Evolutionary conservation across 2,888 invertebrate species (phyloP), one percentile per base, ranked within the genome.

Genomic region (Lasioglossum morio): DNA sequence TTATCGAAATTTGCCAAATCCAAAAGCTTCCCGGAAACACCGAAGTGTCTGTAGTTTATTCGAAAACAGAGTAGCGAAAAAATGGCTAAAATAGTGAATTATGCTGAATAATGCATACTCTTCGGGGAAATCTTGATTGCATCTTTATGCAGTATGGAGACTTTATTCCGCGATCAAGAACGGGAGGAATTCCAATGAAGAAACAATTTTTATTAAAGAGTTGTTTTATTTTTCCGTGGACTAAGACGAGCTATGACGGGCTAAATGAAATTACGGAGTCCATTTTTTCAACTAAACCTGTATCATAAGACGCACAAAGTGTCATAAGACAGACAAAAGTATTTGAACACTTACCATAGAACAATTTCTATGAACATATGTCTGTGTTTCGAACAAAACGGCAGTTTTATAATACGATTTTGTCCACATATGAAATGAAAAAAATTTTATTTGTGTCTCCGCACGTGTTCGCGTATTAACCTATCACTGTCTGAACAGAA

Each of bases 21-120:
- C 19, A 14, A 60, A 14, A 60, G 2, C 14, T 53, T 4, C 8
- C 34, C 8, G 0, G 23, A 34, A 19, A 19, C 34, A 10, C 19
- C 10, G 4, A 19, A 34, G 8, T 23, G 10, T 19, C 10, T 34
- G 66, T 34, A 23, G 10, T 37, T 66, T 66, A 66, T 66, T 66
- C 66, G 34, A 37, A 66, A 66, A 30, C 19, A 30, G 10, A 66
- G 19, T 19, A 34, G 66, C 34, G 66, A 66, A 66, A 66, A 66
- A 23, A 34, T 37, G 23, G 66, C 66, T 66, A 34, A 66, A 66
- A 37, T 10, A 66, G 23, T 37, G 66, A 66, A 23, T 66, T 66
- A 37, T 10, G 34, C 53, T 81, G 77, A 72, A 48, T 76, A 72
- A 76, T 86, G 82, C 63, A 87, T 76, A 79, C 79, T 69, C 57